These are phyloP conservation scores for Perithous albicinctus DNA, from an alignment of 2,888 invertebrate genomes.

Conservation along the genomic window DNA sequence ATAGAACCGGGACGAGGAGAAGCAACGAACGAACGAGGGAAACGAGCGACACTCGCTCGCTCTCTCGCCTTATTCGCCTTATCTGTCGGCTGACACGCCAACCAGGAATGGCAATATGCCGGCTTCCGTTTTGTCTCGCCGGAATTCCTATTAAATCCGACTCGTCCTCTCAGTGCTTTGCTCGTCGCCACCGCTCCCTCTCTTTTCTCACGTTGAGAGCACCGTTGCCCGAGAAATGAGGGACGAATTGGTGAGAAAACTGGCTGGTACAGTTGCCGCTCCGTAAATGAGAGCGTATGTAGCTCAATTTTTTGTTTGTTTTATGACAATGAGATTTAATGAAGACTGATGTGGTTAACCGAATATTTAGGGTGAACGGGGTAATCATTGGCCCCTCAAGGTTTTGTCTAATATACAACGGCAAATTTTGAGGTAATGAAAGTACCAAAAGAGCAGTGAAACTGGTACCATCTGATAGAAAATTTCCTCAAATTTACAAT, in stretches of 20 bases:
- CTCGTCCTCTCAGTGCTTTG: constrained; percentile 63
- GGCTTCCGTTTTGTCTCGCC: constrained; percentile 71
- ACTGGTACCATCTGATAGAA: too few species aligned
- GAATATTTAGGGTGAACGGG: too few species aligned
- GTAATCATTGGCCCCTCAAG: too few species aligned
- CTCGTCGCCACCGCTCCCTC: constrained; percentile 19
- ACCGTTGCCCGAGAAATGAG: constrained; percentile 35
- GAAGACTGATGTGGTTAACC: too few species aligned
- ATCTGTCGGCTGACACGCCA: constrained; percentile 73
- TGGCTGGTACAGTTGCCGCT: too few species aligned
- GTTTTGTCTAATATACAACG: too few species aligned
- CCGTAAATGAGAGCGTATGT: too few species aligned
- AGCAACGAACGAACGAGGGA: constrained; percentile 38
- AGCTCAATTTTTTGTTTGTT: constrained; percentile 23
- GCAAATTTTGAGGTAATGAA: too few species aligned
- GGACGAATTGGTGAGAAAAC: constrained; percentile 61
- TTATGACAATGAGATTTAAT: neutral
- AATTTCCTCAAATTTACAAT: too few species aligned
- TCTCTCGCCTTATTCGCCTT: constrained; percentile 68
- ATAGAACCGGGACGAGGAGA: constrained; percentile 2
- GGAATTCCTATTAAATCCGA: constrained; percentile 73
- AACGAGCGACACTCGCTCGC: constrained; percentile 41
- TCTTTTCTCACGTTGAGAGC: constrained; percentile 31
- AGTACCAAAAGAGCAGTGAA: too few species aligned
- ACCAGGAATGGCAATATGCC: constrained; percentile 72